Conservation (phyloP, 1,140 invertebrate genomes). For the Scaptomyza pallida region DNA sequence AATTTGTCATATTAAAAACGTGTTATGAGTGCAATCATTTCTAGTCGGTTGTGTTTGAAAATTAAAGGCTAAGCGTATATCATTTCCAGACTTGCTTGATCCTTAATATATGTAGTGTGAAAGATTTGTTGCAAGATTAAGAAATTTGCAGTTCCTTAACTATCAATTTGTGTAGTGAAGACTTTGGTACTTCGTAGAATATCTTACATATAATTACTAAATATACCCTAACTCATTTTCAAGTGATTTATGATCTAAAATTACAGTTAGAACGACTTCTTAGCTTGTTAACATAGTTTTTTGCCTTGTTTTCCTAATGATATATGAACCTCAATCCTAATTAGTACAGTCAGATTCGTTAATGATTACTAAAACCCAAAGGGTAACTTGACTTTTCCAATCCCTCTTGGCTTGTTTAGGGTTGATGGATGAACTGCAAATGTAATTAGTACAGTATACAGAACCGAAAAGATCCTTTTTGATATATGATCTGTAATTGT, state of each 20-base stretch:
- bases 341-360: not conserved
- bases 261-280: no score
- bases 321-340: slow-evolving; percentile 39
- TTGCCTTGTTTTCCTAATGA: slow-evolving; percentile 31
- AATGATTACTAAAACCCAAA: not conserved
- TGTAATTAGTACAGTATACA: slow-evolving; percentile 13
- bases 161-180: no score
- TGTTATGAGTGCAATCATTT: slow-evolving; percentile 31
- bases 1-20: slow-evolving; percentile 49
- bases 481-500: slow-evolving; percentile 8
- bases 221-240: no score
- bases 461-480: slow-evolving; percentile 1
- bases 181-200: no score
- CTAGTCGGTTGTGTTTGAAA: not conserved
- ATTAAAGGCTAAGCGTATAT: no score
- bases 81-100: no score
- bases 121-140: no score
- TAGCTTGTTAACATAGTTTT: not conserved
- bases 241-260: no score
- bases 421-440: slow-evolving; percentile 15
- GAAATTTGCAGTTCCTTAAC: no score
- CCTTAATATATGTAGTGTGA: no score
- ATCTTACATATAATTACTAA: no score
- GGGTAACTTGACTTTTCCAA: slow-evolving; percentile 2
- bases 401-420: not conserved